These are phyloP conservation scores for Neomonachus schauinslandi DNA, from an alignment of 2,113 vertebrate species.

Conservation along the genomic window DNA sequence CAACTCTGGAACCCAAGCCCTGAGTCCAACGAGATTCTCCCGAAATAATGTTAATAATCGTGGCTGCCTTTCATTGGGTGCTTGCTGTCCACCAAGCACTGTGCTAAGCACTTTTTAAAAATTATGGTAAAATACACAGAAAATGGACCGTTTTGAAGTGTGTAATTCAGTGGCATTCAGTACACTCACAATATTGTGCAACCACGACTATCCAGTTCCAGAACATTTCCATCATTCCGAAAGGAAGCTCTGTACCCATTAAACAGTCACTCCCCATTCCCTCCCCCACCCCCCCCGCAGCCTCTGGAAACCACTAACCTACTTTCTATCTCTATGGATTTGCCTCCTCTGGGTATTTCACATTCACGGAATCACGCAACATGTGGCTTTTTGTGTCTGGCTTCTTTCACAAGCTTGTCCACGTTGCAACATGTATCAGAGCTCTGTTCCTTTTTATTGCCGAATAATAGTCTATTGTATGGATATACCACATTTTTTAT, in stretches of 20 bases:
- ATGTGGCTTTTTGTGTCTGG: neutral
- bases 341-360: neutral
- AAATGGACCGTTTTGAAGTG: neutral
- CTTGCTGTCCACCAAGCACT: neutral
- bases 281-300: neutral
- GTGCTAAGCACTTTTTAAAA: neutral
- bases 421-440: fast-evolving
- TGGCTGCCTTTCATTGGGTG: neutral
- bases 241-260: neutral
- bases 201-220: neutral
- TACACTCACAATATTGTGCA: neutral
- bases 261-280: neutral
- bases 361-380: neutral
- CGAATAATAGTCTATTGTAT: neutral
- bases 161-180: neutral
- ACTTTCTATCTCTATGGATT: neutral
- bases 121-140: neutral
- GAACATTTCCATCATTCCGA: neutral
- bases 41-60: neutral
- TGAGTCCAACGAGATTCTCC: neutral
- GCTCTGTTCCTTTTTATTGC: neutral
- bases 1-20: neutral
- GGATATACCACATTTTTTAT: neutral
- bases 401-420: too few relatives aligned
- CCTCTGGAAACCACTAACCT: constrained; percentile 4